phyloP scores from a whole-genome alignment of 2,888 invertebrate species.

The Dasysyrphus albostriatus region DNA sequence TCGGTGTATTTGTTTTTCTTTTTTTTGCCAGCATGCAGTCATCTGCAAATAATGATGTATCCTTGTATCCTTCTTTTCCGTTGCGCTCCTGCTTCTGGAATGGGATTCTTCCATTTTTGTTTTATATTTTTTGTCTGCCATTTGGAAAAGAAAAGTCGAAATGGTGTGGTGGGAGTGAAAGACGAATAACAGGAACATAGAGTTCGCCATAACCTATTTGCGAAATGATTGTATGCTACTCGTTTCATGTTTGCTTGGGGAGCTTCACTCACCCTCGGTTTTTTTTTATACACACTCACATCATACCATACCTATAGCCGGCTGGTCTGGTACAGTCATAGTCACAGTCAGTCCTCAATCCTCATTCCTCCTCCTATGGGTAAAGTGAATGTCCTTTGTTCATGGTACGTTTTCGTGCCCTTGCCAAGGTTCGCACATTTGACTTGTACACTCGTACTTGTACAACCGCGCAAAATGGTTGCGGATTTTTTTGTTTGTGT shows the following conservation, averaged over 20 bases:
- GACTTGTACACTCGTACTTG: constrained; percentile 66
- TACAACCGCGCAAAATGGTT: constrained; percentile 73
- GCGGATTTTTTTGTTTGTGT: constrained; percentile 59
- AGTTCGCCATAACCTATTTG: constrained; percentile 74
- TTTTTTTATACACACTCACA: constrained; percentile 10
- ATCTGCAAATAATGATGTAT: constrained; percentile 75
- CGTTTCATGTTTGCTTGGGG: constrained; percentile 54
- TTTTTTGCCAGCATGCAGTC: constrained; percentile 67
- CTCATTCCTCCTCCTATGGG: constrained; percentile 20
- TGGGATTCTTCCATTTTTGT: constrained; percentile 63
- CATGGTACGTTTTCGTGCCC: constrained; percentile 41
- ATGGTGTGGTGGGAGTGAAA: constrained; percentile 13
- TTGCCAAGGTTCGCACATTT: constrained; percentile 65
- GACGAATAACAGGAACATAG: constrained; percentile 43
- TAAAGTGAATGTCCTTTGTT: constrained; percentile 71
- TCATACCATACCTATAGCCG: background rate
- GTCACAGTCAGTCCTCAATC: constrained; percentile 20
- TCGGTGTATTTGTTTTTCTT: constrained; percentile 13
- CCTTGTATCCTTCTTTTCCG: constrained; percentile 57
- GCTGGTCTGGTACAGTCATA: background rate
- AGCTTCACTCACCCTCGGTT: constrained; percentile 30
- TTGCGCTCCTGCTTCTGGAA: constrained; percentile 20
- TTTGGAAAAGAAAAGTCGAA: constrained; percentile 6
- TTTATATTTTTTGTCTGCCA: constrained; percentile 35
- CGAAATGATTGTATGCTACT: constrained; percentile 68